Conservation (phyloP, 2,888 invertebrate species). For the Masnerella sp. region DNA sequence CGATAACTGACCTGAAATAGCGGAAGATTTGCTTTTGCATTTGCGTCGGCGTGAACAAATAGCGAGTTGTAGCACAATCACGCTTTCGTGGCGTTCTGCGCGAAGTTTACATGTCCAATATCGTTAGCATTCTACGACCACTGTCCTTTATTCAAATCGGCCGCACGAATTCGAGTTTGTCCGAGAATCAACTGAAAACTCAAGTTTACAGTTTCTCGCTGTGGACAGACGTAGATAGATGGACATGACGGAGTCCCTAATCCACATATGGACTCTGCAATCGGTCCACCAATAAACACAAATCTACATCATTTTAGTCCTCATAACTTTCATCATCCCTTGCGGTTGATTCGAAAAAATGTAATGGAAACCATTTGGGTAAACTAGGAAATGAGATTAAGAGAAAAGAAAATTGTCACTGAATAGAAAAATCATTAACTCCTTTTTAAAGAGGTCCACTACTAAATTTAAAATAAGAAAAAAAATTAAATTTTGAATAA, state of each 20-base stretch:
- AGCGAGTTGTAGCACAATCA: slow-evolving; percentile 62
- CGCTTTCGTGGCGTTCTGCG: slow-evolving; percentile 60
- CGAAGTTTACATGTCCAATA: slow-evolving; percentile 68
- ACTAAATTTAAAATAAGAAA: no score
- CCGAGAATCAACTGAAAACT: slow-evolving; percentile 60
- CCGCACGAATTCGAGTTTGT: slow-evolving; percentile 57
- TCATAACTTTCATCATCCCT: neutral
- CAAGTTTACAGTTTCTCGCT: slow-evolving; percentile 56
- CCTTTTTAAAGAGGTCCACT: no score
- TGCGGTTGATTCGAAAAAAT: neutral
- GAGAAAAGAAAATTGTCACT: no score
- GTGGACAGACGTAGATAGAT: slow-evolving; percentile 44
- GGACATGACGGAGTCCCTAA: slow-evolving; percentile 20
- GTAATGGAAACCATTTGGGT: no score
- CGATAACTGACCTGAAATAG: slow-evolving; percentile 72
- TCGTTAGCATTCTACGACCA: slow-evolving; percentile 66
- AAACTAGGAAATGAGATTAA: no score
- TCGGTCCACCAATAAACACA: slow-evolving; percentile 31
- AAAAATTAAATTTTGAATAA: no score
- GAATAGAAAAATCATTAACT: no score
- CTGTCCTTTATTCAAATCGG: slow-evolving; percentile 64
- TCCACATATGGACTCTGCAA: slow-evolving; percentile 20
- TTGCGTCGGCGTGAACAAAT: slow-evolving; percentile 66
- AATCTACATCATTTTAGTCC: slow-evolving; percentile 14
- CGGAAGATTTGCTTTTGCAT: slow-evolving; percentile 65